Base-by-base conservation (phyloP, 2,113 vertebrate genomes). In the Melanostigma gelatinosum region DNA sequence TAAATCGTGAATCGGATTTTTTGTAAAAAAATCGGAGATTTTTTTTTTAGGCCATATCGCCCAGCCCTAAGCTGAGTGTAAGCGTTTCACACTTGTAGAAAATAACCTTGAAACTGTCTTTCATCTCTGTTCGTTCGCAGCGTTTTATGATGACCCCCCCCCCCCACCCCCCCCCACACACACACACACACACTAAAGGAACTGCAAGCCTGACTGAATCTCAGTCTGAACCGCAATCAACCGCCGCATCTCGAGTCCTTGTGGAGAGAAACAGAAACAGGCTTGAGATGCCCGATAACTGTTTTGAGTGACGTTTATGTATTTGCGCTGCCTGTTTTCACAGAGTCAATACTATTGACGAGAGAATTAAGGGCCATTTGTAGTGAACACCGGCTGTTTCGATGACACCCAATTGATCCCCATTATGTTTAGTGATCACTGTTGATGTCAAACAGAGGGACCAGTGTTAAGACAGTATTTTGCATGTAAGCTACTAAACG, bases 281-380 rank as follows among this genome's bases (percentile, higher is more conserved):
- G 46, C 64, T 22, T 63, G 3, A 63, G 32, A 48, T 74, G 48
- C 24, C 57, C 34, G 32, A 48, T 34, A 8, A 16, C 29, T 42
- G 1, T 61, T 34, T 36, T 77, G 68, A 77, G 58, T n/a, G 75
- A 54, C 6, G 34, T 18, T 72, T 15, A 64, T 79, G 4, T 61
- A 61, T 57, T 32, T 36, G 58, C 24, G 8, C 9, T n/a, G 4
- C n/a, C 44, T 72, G 2, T 38, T 58, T 44, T 15, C 20, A 27
- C 6, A 10, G 7, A 12, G 20, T 63, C 50, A 15, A 50, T 67
- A 69, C 6, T 79, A 75, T 86, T 72, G 76, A 83, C 44, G 4
- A 3, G 16, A 0, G 3, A 54, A 32, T 77, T 54, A 61, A 40
- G 36, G 10, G 27, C 9, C 58, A 40, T 72, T 61, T 34, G 22